Base-by-base conservation (phyloP, 2,113 vertebrate genomes). In the Pseudopipra pipra region DNA sequence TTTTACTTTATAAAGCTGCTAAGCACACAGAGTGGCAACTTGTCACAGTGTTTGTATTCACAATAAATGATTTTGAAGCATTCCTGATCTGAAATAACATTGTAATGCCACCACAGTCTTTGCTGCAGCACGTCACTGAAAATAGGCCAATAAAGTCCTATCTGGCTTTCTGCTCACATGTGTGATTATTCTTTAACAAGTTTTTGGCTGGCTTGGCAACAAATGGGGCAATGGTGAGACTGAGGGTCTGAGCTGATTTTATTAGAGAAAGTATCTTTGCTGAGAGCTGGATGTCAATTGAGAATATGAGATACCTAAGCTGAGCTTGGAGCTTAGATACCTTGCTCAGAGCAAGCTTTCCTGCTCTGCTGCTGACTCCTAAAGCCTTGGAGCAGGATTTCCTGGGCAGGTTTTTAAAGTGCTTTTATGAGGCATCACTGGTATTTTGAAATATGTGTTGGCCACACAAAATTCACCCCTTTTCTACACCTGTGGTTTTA, bases 1-100 rank as follows among this genome's bases (percentile, higher is more conserved):
- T 27, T 82, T 93, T 87, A 95, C 73, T 65, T 91, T 75, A 55
- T 81, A 52, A 85, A 93, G 44, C 68, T 92, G 47, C 51, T 84
- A 90, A 83, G 47, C 68, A 75, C 47, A 63, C 21, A 56, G 52
- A 84, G 24, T 68, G 66, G 70, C 66, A 94, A 89, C 41, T 91
- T 92, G 71, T 91, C 76, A 25, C 25, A 47, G 47, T 84, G 70
- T 65, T 92, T 93, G 89, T 78, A 72, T 89, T 78, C 87, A 68
- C 4, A 6, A 33, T 61, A 72, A 95, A 54, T 79, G 4, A 73
- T 87, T 96, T 63, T 8, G 7, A 81, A 92, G 49, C 27, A 58
- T 35, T 88, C 23, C 24, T 52, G 55, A 62, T 72, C 80, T 87
- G 84, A 79, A 78, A 80, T 58, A 66, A 18, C 44, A 47, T 14